Evolutionary conservation across 2,113 vertebrate species (phyloP).

Genomic region (Hiodon tergisus): DNA sequence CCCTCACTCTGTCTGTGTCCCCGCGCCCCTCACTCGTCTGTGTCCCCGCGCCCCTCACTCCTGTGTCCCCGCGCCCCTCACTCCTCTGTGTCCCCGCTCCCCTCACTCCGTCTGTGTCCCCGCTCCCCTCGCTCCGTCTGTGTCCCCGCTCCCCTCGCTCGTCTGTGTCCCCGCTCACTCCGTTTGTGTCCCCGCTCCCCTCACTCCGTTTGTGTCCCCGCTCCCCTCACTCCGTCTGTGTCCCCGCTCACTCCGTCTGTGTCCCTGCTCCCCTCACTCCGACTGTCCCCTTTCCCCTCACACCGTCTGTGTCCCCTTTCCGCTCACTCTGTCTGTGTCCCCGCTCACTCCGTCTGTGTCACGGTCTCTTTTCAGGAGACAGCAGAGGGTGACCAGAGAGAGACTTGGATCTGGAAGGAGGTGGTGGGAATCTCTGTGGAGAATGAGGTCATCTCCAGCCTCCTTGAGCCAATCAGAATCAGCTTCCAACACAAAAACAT

Average conservation of each 20-base stretch:
- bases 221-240: background rate
- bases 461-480: slow-evolving; percentile 53
- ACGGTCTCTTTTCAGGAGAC: background rate
- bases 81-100: background rate
- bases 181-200: background rate
- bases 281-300: background rate
- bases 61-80: background rate
- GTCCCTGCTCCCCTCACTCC: background rate
- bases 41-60: background rate
- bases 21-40: background rate
- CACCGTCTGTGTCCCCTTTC: background rate
- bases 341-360: background rate
- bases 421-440: slow-evolving; percentile 58
- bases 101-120: too few species aligned
- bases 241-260: too few species aligned
- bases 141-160: background rate
- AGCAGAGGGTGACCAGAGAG: background rate
- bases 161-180: background rate
- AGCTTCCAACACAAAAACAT: slow-evolving; percentile 45
- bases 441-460: slow-evolving; percentile 48
- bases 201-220: background rate
- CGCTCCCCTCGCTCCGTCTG: background rate
- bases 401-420: slow-evolving; percentile 30
- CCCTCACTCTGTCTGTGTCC: too few species aligned
- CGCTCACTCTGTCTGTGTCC: background rate